Percentiles rank a stretch among this genome's conserved stretches.
Conservation (phyloP, 2,797 vertebrate species). For the Coilia nasus region DNA sequence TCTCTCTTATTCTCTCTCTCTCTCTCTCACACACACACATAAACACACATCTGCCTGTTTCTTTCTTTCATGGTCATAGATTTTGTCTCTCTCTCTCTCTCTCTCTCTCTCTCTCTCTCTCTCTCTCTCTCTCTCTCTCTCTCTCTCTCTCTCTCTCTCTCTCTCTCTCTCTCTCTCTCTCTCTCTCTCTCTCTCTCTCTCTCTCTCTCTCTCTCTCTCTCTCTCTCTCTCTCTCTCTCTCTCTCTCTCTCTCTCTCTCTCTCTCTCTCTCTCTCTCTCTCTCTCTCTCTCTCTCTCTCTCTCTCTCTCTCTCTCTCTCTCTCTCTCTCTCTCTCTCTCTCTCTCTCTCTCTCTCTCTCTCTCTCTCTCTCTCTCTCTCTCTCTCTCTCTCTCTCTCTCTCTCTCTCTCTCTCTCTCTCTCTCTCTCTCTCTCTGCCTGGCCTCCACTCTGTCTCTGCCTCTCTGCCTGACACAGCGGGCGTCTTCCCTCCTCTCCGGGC, state of each 20-base stretch:
- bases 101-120: neutral
- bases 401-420: constrained; percentile 10
- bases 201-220: neutral
- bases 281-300: neutral
- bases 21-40: constrained; percentile 11
- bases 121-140: constrained; percentile 3
- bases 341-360: neutral
- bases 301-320: constrained; percentile 14
- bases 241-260: constrained; percentile 12
- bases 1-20: no score
- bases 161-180: constrained; percentile 8
- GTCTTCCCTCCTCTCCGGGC: neutral
- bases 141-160: constrained; percentile 8
- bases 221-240: neutral
- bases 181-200: neutral
- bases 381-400: constrained; percentile 13
- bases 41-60: constrained; percentile 43
- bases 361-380: neutral
- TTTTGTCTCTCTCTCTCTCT: neutral
- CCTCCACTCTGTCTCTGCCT: constrained; percentile 23
- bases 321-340: neutral
- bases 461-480: neutral
- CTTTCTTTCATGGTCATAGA: constrained; percentile 22
- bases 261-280: constrained; percentile 1
- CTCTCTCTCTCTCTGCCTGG: neutral